These are phyloP conservation scores for Mesopsocus fuscifrons DNA, from an alignment of 2,888 invertebrate species.

Conservation along the genomic window DNA sequence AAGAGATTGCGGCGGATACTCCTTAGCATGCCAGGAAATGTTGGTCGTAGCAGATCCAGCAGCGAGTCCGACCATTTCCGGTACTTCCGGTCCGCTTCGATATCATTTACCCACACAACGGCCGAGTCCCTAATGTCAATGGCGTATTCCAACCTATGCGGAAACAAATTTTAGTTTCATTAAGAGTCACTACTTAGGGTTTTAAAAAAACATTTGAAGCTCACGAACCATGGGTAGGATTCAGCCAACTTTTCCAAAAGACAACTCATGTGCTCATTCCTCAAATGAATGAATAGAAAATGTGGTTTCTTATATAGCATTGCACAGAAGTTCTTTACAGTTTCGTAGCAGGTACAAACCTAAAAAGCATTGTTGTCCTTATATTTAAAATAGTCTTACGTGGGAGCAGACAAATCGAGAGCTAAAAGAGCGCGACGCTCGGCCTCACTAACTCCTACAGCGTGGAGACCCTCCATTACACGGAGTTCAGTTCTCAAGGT, in stretches of 20 bases:
- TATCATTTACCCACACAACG: conserved; percentile 86
- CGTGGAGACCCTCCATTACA: conserved; percentile 63
- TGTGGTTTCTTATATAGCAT: too few species aligned
- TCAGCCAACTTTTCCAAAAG: too few species aligned
- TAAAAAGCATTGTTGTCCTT: too few species aligned
- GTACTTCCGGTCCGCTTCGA: conserved; percentile 80
- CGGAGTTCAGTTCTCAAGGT: conserved; percentile 67
- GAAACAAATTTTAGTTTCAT: too few species aligned
- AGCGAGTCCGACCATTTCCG: conserved; percentile 74
- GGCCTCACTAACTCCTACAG: conserved; percentile 34
- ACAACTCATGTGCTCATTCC: too few species aligned
- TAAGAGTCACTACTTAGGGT: too few species aligned
- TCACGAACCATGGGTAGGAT: too few species aligned
- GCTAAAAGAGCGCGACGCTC: conserved; percentile 36
- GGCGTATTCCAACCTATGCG: conserved; percentile 52
- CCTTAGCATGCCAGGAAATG: conserved; percentile 93
- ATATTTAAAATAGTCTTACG: too few species aligned
- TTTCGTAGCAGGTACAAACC: too few species aligned
- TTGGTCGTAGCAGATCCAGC: conserved; percentile 83
- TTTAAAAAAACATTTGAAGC: too few species aligned
- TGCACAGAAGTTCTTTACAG: too few species aligned
- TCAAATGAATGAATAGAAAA: too few species aligned
- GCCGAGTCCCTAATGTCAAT: conserved; percentile 88
- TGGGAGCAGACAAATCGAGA: conserved; percentile 39
- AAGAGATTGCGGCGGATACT: conserved; percentile 72